These are phyloP conservation scores for Meliscaeva auricollis DNA, from an alignment of 2,888 invertebrate genomes.

Conservation along the genomic window DNA sequence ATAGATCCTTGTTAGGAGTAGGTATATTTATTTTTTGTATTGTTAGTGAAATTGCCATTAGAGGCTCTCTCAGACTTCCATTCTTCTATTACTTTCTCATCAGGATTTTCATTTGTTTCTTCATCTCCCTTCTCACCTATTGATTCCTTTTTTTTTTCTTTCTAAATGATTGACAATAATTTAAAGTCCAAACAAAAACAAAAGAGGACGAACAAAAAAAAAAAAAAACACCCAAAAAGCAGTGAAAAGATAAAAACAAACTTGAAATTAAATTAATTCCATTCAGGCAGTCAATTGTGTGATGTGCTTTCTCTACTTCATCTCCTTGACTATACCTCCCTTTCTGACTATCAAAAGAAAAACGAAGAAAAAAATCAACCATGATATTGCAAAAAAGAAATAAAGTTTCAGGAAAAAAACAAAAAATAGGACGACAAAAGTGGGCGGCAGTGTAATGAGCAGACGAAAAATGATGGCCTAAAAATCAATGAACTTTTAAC, in stretches of 20 bases:
- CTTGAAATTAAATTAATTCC: constrained; percentile 71
- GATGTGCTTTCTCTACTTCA: constrained; percentile 15
- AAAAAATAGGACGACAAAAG: neutral
- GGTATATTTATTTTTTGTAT: constrained; percentile 17
- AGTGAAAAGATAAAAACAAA: constrained; percentile 32
- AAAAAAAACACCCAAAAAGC: neutral
- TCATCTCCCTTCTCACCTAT: constrained; percentile 34
- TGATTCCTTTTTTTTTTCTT: constrained; percentile 39
- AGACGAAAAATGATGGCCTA: constrained; percentile 48
- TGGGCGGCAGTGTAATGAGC: constrained; percentile 38
- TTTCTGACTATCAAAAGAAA: neutral
- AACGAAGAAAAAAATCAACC: neutral
- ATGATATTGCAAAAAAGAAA: neutral
- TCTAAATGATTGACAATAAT: constrained; percentile 69
- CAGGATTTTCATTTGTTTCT: neutral
- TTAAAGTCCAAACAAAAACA: constrained; percentile 52
- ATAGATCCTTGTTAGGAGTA: constrained; percentile 30
- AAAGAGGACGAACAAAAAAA: constrained; percentile 23
- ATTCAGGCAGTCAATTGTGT: constrained; percentile 58
- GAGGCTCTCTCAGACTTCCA: neutral
- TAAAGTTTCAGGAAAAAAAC: too few species aligned
- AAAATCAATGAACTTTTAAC: constrained; percentile 53
- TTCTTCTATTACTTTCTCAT: neutral
- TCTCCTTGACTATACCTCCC: neutral
- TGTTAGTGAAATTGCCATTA: constrained; percentile 24